phyloP scores from a whole-genome alignment of 2,888 invertebrate species.

The Pasiphila rectangulata region DNA sequence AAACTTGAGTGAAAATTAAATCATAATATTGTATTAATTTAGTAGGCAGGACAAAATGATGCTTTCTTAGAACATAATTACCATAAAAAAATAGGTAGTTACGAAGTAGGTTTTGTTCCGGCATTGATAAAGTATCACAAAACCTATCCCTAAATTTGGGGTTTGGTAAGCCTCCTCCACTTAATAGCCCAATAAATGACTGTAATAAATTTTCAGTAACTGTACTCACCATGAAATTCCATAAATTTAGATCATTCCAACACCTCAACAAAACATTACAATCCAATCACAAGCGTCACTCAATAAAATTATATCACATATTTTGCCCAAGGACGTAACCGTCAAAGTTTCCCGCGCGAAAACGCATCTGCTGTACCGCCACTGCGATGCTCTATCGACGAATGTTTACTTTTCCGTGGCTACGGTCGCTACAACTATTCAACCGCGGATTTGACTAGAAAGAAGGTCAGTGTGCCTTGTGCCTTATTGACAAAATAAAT shows the following conservation, averaged over 20 bases:
- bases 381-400: slow-evolving; percentile 26
- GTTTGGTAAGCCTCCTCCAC: no score
- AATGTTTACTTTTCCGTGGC: slow-evolving; percentile 29
- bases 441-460: slow-evolving; percentile 24
- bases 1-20: no score
- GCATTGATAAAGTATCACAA: no score
- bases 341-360: slow-evolving; percentile 32
- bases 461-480: slow-evolving; percentile 33
- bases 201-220: no score
- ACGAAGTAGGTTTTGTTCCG: neutral
- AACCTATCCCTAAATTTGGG: no score
- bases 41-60: no score
- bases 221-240: slow-evolving; percentile 24
- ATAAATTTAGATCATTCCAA: slow-evolving; percentile 26
- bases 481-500: slow-evolving; percentile 33
- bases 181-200: no score
- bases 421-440: slow-evolving; percentile 25
- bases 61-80: no score
- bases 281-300: slow-evolving; percentile 29
- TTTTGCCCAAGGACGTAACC: slow-evolving; percentile 26
- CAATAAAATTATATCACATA: slow-evolving; percentile 27
- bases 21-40: no score
- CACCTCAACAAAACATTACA: slow-evolving; percentile 25
- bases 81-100: neutral
- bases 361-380: slow-evolving; percentile 24